Evolutionary conservation across 2,797 vertebrate species (phyloP), one percentile per base, ranked within the genome.

Genomic region (Spatula versicolor): DNA sequence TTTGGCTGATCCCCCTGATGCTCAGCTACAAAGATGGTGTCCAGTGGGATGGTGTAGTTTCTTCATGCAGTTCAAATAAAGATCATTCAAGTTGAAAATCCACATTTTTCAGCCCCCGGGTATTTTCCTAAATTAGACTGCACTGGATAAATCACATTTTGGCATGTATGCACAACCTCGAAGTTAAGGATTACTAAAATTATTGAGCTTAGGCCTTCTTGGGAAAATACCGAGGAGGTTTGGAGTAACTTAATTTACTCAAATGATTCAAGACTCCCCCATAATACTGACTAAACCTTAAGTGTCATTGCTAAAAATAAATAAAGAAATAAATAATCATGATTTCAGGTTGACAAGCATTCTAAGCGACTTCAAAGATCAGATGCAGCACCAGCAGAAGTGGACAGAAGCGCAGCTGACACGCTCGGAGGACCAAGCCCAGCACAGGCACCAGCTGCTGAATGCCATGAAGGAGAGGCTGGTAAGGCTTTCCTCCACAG

Each of bases 361-460:
- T 54, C 79, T 98, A 63, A 97, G 88, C 77, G 94, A 98, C 59
- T 58, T 98, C 39, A 98, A 93, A 48, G 97, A 98, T 73, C 97
- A 98, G 96, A 56, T 96, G 5, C 94, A 97, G 59, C 97, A 86
- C 18, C 96, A 98, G 80, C 97, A 74, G 68, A 98, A 95, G 79
- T 98, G 98, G 98, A 96, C 94, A 37, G 98, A 98, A 87, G 94
- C 46, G 2, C 97, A 97, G 82, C 30, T 98, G 84, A 90, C 92
- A 50, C 93, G n/a, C 63, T 95, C 86, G 17, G 74, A 93, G 69
- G 97, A 93, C 4, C 96, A 97, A 85, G 82, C 83, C 35, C 56
- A 97, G 48, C 71, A 95, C 25, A 88, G 85, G 63, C 96, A 97
- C 28, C 97, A 97, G 23, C 93, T 97, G 56, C 92, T 97, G 48